phyloP scores from a whole-genome alignment of 1,140 invertebrate genomes.

The Leptinotarsa texana region DNA sequence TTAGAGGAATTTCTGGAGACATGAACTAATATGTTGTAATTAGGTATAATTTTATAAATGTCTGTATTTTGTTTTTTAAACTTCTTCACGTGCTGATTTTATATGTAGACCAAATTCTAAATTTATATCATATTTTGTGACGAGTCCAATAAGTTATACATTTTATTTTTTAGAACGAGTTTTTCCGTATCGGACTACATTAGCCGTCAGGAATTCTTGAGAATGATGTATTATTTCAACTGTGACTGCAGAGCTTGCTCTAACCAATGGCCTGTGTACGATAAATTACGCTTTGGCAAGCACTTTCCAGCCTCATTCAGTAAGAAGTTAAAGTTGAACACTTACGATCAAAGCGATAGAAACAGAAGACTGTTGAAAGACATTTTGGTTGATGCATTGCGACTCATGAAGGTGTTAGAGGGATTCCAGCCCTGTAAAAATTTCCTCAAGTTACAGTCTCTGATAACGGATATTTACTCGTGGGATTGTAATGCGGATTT shows the following conservation, averaged over 20 bases:
- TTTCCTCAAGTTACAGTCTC: neutral
- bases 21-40: too few relatives aligned
- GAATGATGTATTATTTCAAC: conserved; percentile 74
- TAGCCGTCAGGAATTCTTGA: neutral
- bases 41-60: too few relatives aligned
- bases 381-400: neutral
- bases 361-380: neutral
- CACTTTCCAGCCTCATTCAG: neutral
- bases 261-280: conserved; percentile 72
- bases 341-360: neutral
- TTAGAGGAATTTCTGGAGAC: too few relatives aligned
- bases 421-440: neutral
- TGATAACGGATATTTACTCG: neutral
- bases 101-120: too few relatives aligned
- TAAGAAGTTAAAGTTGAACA: neutral
- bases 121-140: too few relatives aligned
- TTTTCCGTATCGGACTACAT: neutral
- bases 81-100: too few relatives aligned
- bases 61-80: too few relatives aligned
- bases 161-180: neutral
- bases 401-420: neutral
- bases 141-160: too few relatives aligned
- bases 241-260: conserved; percentile 82
- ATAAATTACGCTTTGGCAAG: conserved; percentile 48
- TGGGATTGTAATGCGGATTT: neutral